Percentiles rank a stretch among this genome's conserved stretches.
Conservation (phyloP, 2,113 vertebrate genomes). For the Lepidiolamprologus cunningtoni region DNA sequence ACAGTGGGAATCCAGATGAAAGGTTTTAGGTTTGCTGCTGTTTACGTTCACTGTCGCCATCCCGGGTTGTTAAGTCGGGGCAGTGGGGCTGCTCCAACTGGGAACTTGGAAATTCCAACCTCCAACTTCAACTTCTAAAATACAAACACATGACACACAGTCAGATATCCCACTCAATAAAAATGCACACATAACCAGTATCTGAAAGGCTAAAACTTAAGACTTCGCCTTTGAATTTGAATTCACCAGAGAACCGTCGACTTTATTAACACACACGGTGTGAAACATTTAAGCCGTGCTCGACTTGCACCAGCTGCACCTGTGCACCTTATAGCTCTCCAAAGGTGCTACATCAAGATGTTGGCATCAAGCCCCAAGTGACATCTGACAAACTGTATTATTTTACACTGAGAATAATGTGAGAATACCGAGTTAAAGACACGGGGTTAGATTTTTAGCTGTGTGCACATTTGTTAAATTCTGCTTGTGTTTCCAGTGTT, state of each 20-base stretch:
- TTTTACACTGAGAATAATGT: background rate
- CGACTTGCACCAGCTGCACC: background rate
- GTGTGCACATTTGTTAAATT: background rate
- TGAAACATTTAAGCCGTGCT: background rate
- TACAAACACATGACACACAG: background rate
- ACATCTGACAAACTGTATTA: background rate
- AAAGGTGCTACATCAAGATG: fast-evolving
- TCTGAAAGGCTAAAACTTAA: background rate
- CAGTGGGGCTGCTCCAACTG: fast-evolving
- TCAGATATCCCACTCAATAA: background rate
- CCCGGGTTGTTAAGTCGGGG: background rate
- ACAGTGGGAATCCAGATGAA: background rate
- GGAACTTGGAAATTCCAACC: background rate
- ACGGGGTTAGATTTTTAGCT: background rate
- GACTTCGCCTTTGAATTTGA: fast-evolving
- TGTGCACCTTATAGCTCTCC: background rate
- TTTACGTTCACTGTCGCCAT: background rate
- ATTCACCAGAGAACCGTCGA: background rate
- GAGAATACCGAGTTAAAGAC: background rate
- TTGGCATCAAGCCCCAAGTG: background rate
- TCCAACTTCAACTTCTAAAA: background rate
- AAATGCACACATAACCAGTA: background rate
- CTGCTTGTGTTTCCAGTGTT: background rate
- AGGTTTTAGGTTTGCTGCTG: background rate
- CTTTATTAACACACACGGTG: background rate